Base-by-base conservation (phyloP, 2,113 vertebrate genomes). In the Symphodus melops region DNA sequence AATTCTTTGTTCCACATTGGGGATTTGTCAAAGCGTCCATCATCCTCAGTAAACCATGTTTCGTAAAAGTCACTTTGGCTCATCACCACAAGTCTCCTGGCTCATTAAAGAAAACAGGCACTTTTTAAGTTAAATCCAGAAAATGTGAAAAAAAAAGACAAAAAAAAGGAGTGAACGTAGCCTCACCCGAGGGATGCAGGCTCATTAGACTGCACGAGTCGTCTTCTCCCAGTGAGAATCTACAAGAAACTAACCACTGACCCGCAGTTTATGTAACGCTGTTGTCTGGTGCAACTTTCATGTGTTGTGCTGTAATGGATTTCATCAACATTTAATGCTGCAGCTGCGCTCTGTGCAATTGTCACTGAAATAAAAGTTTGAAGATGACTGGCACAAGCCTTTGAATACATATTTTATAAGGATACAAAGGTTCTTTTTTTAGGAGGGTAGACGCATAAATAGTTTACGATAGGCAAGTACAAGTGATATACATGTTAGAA, bases 81-180 rank as follows among this genome's bases (percentile, higher is more conserved):
- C 70, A 69, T 72, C 68, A 44, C 68, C 33, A 28, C 48, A 23
- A 54, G 49, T 75, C 54, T 46, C 70, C 25, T 9, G 28, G 71
- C 72, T 88, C 75, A 81, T 87, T 84, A 84, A 70, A 75, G 56
- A 37, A 67, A 14, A 23, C 25, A 70, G 14, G 46, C 39, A 17
- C 21, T 17, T 17, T 28, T 28, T 28, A 19, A 19, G 21, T 16
- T 33, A 66, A 64, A 48, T 79, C 39, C 66, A 61, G 28, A 75
- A 19, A 46, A 4, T 2, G 25, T 25, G 25, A 25, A 25, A 58
- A n/a, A n/a, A n/a, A n/a, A n/a, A n/a, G n/a, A n/a, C n/a, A n/a
- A n/a, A n/a, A n/a, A n/a, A 58, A 68, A 69, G 51, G 41, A 68
- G 67, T 62, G 49, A 61, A 55, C 59, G 65, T 46, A 19, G 37